These are phyloP conservation scores for Acronicta leporina DNA, from an alignment of 2,888 invertebrate genomes.

Conservation along the genomic window DNA sequence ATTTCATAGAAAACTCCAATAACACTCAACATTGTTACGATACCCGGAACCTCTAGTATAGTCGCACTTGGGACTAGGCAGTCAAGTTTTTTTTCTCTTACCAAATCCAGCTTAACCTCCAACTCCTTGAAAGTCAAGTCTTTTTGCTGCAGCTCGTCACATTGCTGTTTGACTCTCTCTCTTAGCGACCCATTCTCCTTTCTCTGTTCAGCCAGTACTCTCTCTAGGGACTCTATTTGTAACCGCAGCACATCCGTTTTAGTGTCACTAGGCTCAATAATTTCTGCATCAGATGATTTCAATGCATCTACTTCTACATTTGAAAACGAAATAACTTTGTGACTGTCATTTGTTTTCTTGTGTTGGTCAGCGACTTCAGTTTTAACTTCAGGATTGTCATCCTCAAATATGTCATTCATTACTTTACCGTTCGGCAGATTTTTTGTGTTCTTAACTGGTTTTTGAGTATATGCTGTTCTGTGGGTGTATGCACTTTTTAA, in stretches of 20 bases:
- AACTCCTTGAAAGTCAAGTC: constrained; percentile 82
- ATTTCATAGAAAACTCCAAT: too few species aligned
- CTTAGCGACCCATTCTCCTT: constrained; percentile 74
- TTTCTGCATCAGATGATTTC: constrained; percentile 37
- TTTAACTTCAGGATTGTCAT: constrained; percentile 58
- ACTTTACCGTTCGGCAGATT: constrained; percentile 76
- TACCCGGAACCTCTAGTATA: too few species aligned
- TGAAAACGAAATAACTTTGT: constrained; percentile 34
- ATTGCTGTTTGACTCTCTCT: constrained; percentile 77
- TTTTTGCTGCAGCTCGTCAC: constrained; percentile 77
- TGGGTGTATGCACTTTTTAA: constrained; percentile 83
- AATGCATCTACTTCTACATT: constrained; percentile 29
- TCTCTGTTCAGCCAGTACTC: constrained; percentile 76
- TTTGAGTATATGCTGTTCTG: constrained; percentile 64
- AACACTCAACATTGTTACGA: too few species aligned
- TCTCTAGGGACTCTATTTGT: constrained; percentile 80
- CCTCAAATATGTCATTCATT: constrained; percentile 84
- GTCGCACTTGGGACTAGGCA: too few species aligned
- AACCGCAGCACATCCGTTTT: constrained; percentile 70
- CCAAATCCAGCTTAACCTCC: constrained; percentile 86
- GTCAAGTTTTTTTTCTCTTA: constrained; percentile 62
- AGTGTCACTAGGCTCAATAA: constrained; percentile 43
- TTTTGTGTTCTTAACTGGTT: constrained; percentile 67
- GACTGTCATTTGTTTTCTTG: constrained; percentile 26
- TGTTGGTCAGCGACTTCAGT: not conserved